These are phyloP conservation scores for Neelides sp. DNA, from an alignment of 1,140 invertebrate species.

Conservation along the genomic window DNA sequence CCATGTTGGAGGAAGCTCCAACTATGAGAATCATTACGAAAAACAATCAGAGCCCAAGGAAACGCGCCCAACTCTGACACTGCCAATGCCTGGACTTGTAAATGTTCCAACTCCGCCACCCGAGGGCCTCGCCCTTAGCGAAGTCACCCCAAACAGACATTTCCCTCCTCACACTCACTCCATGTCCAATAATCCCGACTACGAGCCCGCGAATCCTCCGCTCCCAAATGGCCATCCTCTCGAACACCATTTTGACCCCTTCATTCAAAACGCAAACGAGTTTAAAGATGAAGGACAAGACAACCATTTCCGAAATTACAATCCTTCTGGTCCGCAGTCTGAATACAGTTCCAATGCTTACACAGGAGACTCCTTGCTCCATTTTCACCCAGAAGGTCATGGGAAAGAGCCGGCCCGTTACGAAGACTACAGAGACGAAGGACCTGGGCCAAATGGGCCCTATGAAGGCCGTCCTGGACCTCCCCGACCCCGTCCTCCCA, in stretches of 20 bases:
- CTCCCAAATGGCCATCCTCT: slow-evolving; percentile 21
- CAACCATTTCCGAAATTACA: not conserved
- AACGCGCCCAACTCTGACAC: slow-evolving; percentile 14
- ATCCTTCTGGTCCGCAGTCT: not conserved
- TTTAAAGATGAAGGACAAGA: slow-evolving; percentile 10
- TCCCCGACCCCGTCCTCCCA: no score
- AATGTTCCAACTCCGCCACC: slow-evolving; percentile 22
- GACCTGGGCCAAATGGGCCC: no score
- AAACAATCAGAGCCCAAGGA: no score
- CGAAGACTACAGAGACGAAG: no score
- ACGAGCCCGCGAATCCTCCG: slow-evolving; percentile 30
- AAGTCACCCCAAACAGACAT: slow-evolving; percentile 20
- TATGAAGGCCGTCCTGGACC: no score
- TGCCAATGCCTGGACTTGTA: slow-evolving; percentile 25
- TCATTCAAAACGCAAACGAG: slow-evolving; percentile 19
- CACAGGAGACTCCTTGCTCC: no score
- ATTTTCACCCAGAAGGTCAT: not conserved
- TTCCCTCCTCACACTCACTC: slow-evolving; percentile 29
- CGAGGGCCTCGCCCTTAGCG: slow-evolving; percentile 11
- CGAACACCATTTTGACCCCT: slow-evolving; percentile 19
- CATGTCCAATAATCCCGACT: slow-evolving; percentile 21
- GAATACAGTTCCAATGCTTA: no score
- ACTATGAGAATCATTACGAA: no score
- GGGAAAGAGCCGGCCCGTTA: no score
- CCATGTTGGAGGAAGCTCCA: no score